A percentile compares a stretch with the other conserved stretches of the same genome.
Evolutionary conservation across 2,888 invertebrate species (phyloP).

Genomic region (Melitaea athalia): DNA sequence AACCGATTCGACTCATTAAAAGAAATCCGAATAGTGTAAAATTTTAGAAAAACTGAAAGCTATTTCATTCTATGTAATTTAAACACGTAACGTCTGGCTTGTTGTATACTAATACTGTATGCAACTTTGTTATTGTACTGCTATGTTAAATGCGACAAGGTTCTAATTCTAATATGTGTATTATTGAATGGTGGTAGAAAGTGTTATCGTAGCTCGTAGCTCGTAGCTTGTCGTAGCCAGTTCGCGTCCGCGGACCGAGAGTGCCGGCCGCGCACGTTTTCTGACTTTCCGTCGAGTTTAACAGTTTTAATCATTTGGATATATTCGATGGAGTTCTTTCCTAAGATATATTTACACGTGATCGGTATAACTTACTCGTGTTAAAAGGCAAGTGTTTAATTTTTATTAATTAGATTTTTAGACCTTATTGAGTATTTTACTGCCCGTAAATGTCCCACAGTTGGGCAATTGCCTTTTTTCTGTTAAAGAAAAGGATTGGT

Average conservation of each 20-base stretch:
- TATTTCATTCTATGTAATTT: neutral
- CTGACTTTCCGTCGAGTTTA: constrained; percentile 43
- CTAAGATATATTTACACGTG: constrained; percentile 17
- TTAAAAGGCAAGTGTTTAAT: constrained; percentile 34
- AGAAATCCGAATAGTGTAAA: too few species aligned
- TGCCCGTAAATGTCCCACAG: too few species aligned
- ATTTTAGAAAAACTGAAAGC: too few species aligned
- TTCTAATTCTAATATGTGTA: constrained; percentile 6
- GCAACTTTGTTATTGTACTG: neutral
- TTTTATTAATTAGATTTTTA: neutral
- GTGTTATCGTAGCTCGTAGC: constrained; percentile 51
- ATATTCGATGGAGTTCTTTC: constrained; percentile 31
- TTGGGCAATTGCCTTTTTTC: too few species aligned
- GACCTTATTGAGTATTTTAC: neutral
- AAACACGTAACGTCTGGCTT: neutral
- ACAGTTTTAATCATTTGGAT: constrained; percentile 23
- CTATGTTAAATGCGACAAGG: neutral
- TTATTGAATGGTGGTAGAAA: constrained; percentile 13
- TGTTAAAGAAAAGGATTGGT: too few species aligned
- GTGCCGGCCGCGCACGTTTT: constrained; percentile 60
- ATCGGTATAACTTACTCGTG: constrained; percentile 4
- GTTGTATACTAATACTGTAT: neutral
- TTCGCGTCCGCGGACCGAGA: constrained; percentile 62
- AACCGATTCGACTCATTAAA: too few species aligned
- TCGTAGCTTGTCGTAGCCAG: constrained; percentile 47